phyloP scores from a whole-genome alignment of 92 coral and sea anemone species.

The Siderastrea radians region DNA sequence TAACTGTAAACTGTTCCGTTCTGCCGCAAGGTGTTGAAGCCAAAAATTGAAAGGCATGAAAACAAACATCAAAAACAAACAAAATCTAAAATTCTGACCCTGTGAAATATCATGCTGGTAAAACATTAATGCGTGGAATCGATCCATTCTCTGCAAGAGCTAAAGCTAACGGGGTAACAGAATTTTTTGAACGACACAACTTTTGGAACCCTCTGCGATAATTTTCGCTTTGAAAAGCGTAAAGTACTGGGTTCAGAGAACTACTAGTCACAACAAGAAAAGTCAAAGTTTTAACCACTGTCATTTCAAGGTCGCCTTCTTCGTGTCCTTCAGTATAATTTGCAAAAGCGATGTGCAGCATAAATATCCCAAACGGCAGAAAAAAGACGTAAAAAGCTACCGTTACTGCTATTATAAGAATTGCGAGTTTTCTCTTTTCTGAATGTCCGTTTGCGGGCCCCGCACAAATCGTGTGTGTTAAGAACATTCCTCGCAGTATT shows the following conservation, averaged over 20 bases:
- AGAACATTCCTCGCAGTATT: slow-evolving; percentile 45
- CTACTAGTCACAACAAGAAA: slow-evolving; percentile 35
- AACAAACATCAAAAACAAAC: no score
- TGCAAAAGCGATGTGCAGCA: slow-evolving; percentile 22
- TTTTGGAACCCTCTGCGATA: slow-evolving; percentile 24
- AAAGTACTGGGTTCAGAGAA: slow-evolving; percentile 38
- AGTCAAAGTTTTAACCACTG: slow-evolving; percentile 15
- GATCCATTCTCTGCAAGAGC: background rate
- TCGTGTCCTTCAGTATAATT: background rate
- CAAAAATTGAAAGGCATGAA: no score
- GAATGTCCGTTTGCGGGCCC: slow-evolving; percentile 33
- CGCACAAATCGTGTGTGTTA: slow-evolving; percentile 34
- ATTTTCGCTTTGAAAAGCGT: slow-evolving; percentile 51
- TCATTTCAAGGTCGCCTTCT: background rate
- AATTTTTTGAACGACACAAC: slow-evolving; percentile 2
- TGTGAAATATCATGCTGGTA: no score
- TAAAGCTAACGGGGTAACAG: background rate
- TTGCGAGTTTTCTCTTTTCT: slow-evolving; percentile 42
- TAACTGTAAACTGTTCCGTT: no score
- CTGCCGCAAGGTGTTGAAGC: no score
- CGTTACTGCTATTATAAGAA: slow-evolving; percentile 39
- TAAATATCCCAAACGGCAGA: slow-evolving; percentile 23
- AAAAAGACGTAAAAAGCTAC: slow-evolving; percentile 35
- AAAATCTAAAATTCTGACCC: no score
- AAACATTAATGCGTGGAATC: slow-evolving; percentile 12